phyloP scores from a whole-genome alignment of 2,888 invertebrate genomes.

The Yponomeuta plumbellus region DNA sequence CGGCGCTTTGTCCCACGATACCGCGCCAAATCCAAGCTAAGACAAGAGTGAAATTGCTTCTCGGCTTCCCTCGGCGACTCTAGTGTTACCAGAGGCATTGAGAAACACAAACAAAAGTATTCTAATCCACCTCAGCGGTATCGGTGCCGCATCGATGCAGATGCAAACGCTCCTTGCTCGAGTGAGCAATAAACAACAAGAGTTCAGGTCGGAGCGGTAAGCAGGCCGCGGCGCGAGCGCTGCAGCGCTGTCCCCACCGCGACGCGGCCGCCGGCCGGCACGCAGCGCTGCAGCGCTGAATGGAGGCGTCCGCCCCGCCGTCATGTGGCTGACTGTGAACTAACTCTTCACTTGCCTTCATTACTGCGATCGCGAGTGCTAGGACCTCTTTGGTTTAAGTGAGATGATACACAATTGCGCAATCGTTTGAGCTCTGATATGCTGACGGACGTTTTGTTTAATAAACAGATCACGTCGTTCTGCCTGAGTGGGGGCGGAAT shows the following conservation, averaged over 20 bases:
- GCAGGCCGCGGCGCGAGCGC: background rate
- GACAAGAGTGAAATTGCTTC: background rate
- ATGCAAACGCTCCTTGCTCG: background rate
- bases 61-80: background rate
- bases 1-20: background rate
- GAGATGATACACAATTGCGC: background rate
- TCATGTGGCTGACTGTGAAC: background rate
- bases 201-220: background rate
- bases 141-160: background rate
- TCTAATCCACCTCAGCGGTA: background rate
- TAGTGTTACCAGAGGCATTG: background rate
- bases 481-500: background rate
- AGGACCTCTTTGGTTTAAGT: background rate
- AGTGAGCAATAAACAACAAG: background rate
- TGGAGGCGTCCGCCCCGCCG: background rate
- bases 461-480: too few species aligned
- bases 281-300: background rate
- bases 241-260: background rate
- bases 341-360: background rate
- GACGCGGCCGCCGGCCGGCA: too few species aligned
- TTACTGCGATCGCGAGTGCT: background rate
- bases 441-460: background rate
- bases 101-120: background rate
- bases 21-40: background rate
- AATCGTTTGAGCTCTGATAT: background rate